These are phyloP conservation scores for Microdon myrmicae DNA, from an alignment of 2,888 invertebrate species.

Conservation along the genomic window DNA sequence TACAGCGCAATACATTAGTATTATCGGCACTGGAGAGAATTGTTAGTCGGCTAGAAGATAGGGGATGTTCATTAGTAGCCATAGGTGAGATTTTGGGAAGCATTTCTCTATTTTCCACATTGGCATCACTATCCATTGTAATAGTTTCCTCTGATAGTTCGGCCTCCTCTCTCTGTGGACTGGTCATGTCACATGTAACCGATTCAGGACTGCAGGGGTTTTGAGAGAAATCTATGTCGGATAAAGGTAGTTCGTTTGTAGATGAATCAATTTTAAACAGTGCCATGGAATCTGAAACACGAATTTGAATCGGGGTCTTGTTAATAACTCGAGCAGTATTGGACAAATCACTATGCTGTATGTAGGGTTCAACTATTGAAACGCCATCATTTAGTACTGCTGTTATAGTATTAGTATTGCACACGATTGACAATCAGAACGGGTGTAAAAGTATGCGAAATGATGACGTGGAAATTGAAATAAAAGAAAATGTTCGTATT, in stretches of 20 bases:
- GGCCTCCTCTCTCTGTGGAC: constrained; percentile 22
- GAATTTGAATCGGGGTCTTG: constrained; percentile 57
- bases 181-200: constrained; percentile 23
- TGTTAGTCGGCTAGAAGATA: constrained; percentile 62
- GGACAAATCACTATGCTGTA: no score
- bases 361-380: no score
- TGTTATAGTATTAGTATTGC: no score
- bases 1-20: constrained; percentile 13
- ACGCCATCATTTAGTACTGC: no score
- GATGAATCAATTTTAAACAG: constrained; percentile 69
- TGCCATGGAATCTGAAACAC: constrained; percentile 60
- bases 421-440: no score
- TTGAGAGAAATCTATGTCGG: constrained; percentile 70
- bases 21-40: constrained; percentile 34
- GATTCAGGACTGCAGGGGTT: constrained; percentile 62
- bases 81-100: constrained; percentile 68
- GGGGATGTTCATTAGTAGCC: constrained; percentile 66
- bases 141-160: constrained; percentile 13
- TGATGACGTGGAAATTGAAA: constrained; percentile 26
- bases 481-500: constrained; percentile 36
- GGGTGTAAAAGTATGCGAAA: no score
- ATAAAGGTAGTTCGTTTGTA: constrained; percentile 77
- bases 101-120: constrained; percentile 50
- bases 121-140: constrained; percentile 21
- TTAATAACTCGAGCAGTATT: constrained; percentile 49